Evolutionary conservation across 2,888 invertebrate genomes (phyloP).

Genomic region (Cheilosia urbana): DNA sequence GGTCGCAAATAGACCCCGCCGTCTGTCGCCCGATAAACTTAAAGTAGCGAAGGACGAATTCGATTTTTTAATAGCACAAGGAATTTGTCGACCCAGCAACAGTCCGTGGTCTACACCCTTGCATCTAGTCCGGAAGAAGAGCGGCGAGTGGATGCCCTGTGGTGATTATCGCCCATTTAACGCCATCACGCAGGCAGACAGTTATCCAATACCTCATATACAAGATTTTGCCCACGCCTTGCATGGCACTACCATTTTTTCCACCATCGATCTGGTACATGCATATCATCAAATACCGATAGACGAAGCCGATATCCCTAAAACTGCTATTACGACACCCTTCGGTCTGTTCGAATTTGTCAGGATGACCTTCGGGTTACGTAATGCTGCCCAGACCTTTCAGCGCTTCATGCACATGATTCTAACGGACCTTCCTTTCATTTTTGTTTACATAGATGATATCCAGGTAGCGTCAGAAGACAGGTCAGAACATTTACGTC

Average conservation of each 20-base stretch:
- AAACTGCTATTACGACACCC: conserved; percentile 77
- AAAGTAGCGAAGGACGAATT: not conserved
- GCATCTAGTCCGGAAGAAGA: conserved; percentile 23
- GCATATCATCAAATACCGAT: conserved; percentile 67
- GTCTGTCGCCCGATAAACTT: conserved; percentile 5
- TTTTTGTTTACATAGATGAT: too few relatives aligned
- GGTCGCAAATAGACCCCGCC: not conserved
- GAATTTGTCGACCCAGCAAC: conserved; percentile 13
- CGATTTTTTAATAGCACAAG: conserved; percentile 6
- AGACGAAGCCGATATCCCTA: conserved; percentile 40
- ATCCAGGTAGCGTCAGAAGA: too few relatives aligned
- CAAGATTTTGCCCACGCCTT: conserved; percentile 63
- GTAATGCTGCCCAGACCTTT: conserved; percentile 80
- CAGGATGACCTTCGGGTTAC: conserved; percentile 79
- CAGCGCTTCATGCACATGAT: conserved; percentile 79
- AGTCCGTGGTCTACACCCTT: conserved; percentile 20
- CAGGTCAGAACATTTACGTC: conserved; percentile 62
- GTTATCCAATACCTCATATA: conserved; percentile 78
- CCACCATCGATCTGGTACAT: conserved; percentile 52
- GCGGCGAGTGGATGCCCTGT: not conserved
- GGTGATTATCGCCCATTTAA: conserved; percentile 7
- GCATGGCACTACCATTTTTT: conserved; percentile 51
- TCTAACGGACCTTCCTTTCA: conserved; percentile 68
- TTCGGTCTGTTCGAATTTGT: conserved; percentile 80
- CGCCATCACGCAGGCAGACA: conserved; percentile 76